A percentile compares a stretch with the other conserved stretches of the same genome.
These are phyloP conservation scores for Sylvietta virens DNA, from an alignment of 2,113 vertebrate species.

Conservation along the genomic window DNA sequence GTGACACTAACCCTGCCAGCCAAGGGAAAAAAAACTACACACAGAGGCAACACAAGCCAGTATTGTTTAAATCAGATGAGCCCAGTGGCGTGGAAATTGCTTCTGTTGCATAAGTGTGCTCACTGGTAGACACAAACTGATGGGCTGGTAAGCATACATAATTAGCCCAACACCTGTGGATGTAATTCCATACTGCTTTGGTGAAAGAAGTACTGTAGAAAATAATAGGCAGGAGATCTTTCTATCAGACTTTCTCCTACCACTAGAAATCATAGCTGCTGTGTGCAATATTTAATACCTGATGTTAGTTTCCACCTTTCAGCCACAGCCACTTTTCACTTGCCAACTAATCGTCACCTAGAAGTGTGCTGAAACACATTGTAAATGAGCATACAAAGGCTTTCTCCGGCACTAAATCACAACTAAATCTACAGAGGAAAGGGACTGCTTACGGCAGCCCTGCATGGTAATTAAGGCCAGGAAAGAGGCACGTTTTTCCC, in stretches of 20 bases:
- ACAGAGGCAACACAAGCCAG: conserved; percentile 29
- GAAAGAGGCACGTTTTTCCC: background rate
- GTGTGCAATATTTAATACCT: background rate
- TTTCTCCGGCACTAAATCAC: background rate
- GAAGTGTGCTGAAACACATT: background rate
- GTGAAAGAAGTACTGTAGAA: background rate
- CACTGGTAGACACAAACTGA: conserved; percentile 19
- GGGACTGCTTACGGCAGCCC: background rate
- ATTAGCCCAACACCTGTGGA: background rate
- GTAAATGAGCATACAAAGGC: background rate
- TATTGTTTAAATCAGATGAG: conserved; percentile 62
- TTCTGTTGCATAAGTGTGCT: conserved; percentile 47
- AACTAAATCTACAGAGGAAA: background rate
- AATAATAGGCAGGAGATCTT: background rate
- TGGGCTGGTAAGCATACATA: background rate
- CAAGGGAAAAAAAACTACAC: conserved; percentile 39
- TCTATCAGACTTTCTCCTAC: background rate
- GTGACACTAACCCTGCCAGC: conserved; percentile 51
- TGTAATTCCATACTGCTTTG: background rate
- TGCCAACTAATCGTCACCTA: background rate
- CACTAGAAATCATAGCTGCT: background rate
- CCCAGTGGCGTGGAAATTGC: conserved; percentile 37
- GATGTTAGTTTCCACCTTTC: conserved; percentile 13
- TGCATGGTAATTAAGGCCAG: background rate
- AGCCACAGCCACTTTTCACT: conserved; percentile 12